Base-by-base conservation (phyloP, 1,140 invertebrate genomes). In the Archivesica marissinica region DNA sequence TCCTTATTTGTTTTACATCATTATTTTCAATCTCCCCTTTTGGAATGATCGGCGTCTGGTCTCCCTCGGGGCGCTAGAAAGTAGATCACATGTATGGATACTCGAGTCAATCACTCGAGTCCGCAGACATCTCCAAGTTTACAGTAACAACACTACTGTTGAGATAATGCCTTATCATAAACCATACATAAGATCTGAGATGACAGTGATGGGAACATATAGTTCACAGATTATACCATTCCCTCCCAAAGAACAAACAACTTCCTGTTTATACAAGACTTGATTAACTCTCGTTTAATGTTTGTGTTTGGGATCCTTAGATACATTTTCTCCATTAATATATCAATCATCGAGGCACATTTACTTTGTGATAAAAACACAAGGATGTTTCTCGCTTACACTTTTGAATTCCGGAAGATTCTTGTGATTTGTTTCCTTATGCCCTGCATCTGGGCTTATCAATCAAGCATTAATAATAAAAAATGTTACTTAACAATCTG, bases 301-400 rank as follows among this genome's bases (percentile, higher is more conserved):
- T 50, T 72, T 72, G 28, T 47, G 25, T 72, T 33, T 47, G 3
- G 4, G 25, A 44, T 47, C 39, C 33, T 50, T 50, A 20, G 56
- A 59, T 77, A 44, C 56, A 61, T 77, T 59, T 30, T 30, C 13
- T 56, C 75, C 75, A 77, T 77, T 77, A 77, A 77, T 77, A 41
- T 47, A 77, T 77, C 75, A 77, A 61, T 77, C 75, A 77, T 41
- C 39, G 11, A 30, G 25, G 28, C 30, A 47, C 17, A 3, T 68
- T 47, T 64, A 64, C 59, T 64, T n/a, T n/a, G n/a, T n/a, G n/a
- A 35, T 52, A 64, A 7, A 35, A 64, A 64, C 33, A 64, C n/a
- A 59, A 9, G 3, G 23, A 28, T 59, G n/a, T 59, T 59, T 59
- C 54, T 28, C 54, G 33, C 54, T 59, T 59, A 28, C 3, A 25